A percentile compares a stretch with the other conserved stretches of the same genome.
Evolutionary conservation across 2,797 vertebrate species (phyloP).

Genomic region (Schizopygopsis pylzovi): DNA sequence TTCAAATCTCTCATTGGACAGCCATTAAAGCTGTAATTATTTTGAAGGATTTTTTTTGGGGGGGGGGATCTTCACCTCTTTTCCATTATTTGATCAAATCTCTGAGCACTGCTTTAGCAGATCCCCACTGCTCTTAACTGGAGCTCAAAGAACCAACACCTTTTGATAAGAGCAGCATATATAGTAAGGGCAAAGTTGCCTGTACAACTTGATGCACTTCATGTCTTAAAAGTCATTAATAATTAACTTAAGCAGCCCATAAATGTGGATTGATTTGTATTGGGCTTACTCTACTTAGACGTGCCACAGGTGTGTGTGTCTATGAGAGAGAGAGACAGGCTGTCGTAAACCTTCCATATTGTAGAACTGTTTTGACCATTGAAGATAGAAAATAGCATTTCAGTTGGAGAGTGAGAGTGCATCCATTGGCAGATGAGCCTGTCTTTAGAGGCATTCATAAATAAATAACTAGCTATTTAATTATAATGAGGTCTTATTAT

Average conservation of each 20-base stretch:
- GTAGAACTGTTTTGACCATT: not conserved
- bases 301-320: conserved; percentile 21
- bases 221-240: conserved; percentile 54
- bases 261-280: conserved; percentile 35
- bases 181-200: conserved; percentile 41
- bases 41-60: conserved; percentile 3
- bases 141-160: conserved; percentile 13
- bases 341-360: conserved; percentile 10
- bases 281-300: conserved; percentile 26
- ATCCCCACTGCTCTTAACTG: not conserved
- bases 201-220: conserved; percentile 41
- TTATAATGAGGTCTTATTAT: conserved; percentile 7
- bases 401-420: not conserved
- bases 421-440: not conserved
- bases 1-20: conserved; percentile 26
- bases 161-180: conserved; percentile 33
- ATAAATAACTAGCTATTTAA: conserved; percentile 32
- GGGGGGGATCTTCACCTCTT: conserved; percentile 1
- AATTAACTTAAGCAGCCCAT: conserved; percentile 53
- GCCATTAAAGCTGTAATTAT: conserved; percentile 34
- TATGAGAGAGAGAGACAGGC: not conserved
- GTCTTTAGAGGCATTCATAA: conserved; percentile 25
- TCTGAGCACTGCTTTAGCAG: not conserved
- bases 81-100: conserved; percentile 18
- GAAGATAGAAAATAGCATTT: not conserved